These are phyloP conservation scores for Osmerus mordax DNA, from an alignment of 2,113 vertebrate species.

Conservation along the genomic window DNA sequence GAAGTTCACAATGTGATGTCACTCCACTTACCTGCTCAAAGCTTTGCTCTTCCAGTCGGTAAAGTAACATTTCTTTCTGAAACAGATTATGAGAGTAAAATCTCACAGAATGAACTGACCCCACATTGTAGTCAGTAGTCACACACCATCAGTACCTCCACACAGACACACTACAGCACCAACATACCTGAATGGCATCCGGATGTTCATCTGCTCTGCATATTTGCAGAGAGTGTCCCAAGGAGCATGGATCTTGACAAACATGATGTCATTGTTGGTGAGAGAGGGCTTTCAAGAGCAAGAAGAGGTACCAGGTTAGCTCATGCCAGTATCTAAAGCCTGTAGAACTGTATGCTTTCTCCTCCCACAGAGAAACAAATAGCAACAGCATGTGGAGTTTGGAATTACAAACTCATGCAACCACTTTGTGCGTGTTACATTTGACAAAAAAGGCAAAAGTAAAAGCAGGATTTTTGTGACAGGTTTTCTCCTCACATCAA, in stretches of 20 bases:
- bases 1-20: conserved; percentile 1
- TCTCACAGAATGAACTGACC: not conserved
- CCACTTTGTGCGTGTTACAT: not conserved
- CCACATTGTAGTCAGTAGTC: not conserved
- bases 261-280: conserved; percentile 96
- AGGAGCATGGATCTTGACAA: conserved; percentile 93
- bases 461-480: too few relatives aligned
- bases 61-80: conserved; percentile 97
- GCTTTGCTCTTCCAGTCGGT: conserved; percentile 92
- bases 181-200: conserved; percentile 96
- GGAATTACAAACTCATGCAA: not conserved
- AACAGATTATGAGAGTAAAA: conserved; percentile 59
- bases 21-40: conserved; percentile 84
- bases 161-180: not conserved
- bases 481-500: too few relatives aligned
- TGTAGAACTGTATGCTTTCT: too few relatives aligned
- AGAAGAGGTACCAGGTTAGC: not conserved
- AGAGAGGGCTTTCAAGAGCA: conserved; percentile 80
- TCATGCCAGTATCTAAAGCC: not conserved
- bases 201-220: conserved; percentile 96
- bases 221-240: conserved; percentile 98
- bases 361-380: too few relatives aligned
- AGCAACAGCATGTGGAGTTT: too few relatives aligned
- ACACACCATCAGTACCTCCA: not conserved
- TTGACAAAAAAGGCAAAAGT: too few relatives aligned